Percentiles rank a stretch among this genome's conserved stretches.
Evolutionary conservation across 2,797 vertebrate species (phyloP).

Genomic region (Mergus octosetaceus): DNA sequence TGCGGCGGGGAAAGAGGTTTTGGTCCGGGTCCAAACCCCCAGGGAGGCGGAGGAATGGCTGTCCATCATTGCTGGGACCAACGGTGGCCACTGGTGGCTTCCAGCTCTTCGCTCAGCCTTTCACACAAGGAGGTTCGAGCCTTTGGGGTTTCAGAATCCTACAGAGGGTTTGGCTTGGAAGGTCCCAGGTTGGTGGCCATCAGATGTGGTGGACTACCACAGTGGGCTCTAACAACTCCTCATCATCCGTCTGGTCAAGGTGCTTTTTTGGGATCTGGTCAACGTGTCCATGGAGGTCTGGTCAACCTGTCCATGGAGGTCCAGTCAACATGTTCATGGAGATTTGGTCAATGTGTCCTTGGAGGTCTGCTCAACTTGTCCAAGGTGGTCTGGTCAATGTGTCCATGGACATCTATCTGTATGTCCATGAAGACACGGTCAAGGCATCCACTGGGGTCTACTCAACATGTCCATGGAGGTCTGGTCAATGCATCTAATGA

Average conservation of each 20-base stretch:
- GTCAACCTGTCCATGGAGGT: rapidly evolving
- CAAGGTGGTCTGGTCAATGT: rapidly evolving
- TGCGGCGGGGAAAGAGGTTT: not conserved
- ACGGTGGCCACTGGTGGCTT: not conserved
- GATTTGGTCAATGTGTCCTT: rapidly evolving
- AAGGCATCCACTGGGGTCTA: not conserved
- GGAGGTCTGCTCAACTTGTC: rapidly evolving
- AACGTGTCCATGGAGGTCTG: rapidly evolving
- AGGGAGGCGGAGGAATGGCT: not conserved
- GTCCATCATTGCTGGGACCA: not conserved
- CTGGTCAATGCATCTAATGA: not conserved
- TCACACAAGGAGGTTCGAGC: not conserved
- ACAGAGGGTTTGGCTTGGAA: not conserved
- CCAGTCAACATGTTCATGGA: rapidly evolving
- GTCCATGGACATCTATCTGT: not conserved
- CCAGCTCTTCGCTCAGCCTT: not conserved
- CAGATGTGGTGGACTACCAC: not conserved
- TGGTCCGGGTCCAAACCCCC: not conserved
- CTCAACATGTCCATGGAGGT: not conserved
- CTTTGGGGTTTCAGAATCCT: not conserved
- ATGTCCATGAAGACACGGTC: not conserved
- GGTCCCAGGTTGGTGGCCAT: not conserved
- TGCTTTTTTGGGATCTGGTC: rapidly evolving
- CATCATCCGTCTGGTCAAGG: not conserved
- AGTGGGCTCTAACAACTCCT: rapidly evolving